phyloP scores from a whole-genome alignment of 2,113 vertebrate species.

The Apteryx mantelli region DNA sequence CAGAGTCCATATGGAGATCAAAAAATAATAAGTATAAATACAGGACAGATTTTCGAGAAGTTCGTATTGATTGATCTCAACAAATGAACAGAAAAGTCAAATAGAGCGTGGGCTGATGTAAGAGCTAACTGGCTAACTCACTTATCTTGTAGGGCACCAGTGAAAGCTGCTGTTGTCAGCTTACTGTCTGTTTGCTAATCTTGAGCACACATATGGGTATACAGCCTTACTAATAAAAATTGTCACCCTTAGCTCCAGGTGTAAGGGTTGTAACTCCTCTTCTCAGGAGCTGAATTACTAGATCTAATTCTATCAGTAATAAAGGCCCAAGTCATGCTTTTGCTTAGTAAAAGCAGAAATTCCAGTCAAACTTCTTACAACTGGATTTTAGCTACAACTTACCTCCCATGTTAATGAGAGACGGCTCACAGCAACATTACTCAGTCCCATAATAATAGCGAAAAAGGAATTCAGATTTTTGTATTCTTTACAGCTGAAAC shows the following conservation, averaged over 20 bases:
- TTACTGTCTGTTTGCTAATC: neutral
- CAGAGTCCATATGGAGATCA: neutral
- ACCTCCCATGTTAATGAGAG: conserved; percentile 97
- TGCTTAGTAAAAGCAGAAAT: conserved; percentile 46
- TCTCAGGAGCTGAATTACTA: conserved; percentile 17
- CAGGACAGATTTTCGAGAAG: neutral
- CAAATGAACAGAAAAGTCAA: neutral
- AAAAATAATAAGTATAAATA: neutral
- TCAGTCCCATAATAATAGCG: conserved; percentile 95
- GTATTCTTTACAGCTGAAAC: conserved; percentile 96
- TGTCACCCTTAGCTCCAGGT: neutral
- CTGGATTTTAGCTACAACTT: conserved; percentile 58
- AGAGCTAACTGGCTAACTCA: neutral
- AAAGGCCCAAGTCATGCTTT: neutral
- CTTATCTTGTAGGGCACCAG: neutral
- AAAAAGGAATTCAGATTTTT: conserved; percentile 97
- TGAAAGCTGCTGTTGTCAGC: neutral
- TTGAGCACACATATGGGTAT: neutral
- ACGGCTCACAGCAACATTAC: conserved; percentile 96
- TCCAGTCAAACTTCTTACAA: neutral
- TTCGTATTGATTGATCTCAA: neutral
- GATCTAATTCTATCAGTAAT: conserved; percentile 2
- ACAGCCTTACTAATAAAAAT: neutral
- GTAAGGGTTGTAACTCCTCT: conserved; percentile 4
- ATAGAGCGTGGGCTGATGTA: neutral